Percentiles rank a stretch among this genome's conserved stretches.
Conservation (phyloP, 2,113 vertebrate genomes). For the Cavia aperea region DNA sequence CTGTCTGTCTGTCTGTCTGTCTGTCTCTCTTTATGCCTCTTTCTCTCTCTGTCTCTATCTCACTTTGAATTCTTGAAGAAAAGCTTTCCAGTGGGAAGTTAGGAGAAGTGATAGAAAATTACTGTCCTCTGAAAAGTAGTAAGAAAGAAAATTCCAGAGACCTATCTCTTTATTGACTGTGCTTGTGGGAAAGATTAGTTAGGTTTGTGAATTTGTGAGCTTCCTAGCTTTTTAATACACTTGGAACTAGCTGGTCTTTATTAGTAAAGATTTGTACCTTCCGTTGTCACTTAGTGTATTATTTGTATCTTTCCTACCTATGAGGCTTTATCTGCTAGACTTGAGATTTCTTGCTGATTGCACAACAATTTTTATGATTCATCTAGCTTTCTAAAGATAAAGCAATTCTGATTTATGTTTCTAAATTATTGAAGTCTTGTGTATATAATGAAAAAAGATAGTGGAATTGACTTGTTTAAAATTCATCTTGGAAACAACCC, state of each 20-base stretch:
- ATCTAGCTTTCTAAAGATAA: constrained; percentile 1
- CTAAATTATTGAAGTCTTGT: constrained; percentile 13
- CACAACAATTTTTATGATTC: neutral
- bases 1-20: neutral
- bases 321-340: neutral
- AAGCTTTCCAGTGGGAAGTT: constrained; percentile 49
- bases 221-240: neutral
- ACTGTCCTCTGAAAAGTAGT: neutral
- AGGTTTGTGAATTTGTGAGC: neutral
- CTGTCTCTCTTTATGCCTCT: neutral
- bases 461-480: neutral
- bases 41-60: neutral
- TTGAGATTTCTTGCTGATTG: neutral
- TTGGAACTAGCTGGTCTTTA: neutral
- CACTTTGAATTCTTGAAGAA: constrained; percentile 31
- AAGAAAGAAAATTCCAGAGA: neutral
- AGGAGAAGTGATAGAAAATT: constrained; percentile 1
- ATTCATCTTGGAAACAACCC: no score
- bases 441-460: neutral
- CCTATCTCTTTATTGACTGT: neutral
- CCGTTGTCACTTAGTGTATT: neutral
- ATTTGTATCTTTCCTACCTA: neutral
- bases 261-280: neutral
- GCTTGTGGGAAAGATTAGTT: neutral
- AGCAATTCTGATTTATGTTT: neutral